phyloP scores from a whole-genome alignment of 2,797 vertebrate species.

The Fringilla coelebs region DNA sequence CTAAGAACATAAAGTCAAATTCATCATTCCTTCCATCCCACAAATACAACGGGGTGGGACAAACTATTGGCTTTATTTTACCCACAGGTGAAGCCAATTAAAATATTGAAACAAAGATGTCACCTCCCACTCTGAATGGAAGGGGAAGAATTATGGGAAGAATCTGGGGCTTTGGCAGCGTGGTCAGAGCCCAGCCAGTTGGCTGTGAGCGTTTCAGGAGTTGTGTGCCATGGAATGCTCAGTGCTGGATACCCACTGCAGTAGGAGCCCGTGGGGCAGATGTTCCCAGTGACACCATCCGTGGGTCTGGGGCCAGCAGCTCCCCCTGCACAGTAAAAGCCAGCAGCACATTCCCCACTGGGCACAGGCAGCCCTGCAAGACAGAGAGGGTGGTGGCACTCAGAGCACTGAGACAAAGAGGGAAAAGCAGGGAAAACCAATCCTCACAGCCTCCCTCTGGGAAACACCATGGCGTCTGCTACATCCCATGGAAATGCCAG shows the following conservation, averaged over 20 bases:
- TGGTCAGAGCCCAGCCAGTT: not conserved
- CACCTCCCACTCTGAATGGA: not conserved
- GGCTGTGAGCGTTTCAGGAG: not conserved
- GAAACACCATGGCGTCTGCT: not conserved
- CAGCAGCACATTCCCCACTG: constrained; percentile 83
- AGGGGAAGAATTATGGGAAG: not conserved
- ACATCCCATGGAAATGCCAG: rapidly evolving
- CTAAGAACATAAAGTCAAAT: no score
- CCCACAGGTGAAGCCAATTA: not conserved
- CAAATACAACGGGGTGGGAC: no score
- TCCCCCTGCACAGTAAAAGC: constrained; percentile 85
- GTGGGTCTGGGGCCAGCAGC: constrained; percentile 79
- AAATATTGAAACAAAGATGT: not conserved
- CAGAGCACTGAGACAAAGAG: not conserved
- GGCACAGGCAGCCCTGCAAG: constrained; percentile 82
- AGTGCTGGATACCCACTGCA: constrained; percentile 77
- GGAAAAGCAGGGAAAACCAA: not conserved
- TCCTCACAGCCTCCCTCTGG: not conserved
- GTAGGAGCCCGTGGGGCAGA: constrained; percentile 86
- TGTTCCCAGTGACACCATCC: constrained; percentile 81
- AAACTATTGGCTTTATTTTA: not conserved
- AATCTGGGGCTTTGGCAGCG: not conserved
- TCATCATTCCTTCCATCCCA: no score
- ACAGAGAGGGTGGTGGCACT: not conserved
- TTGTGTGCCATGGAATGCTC: rapidly evolving